phyloP scores from a whole-genome alignment of 2,797 vertebrate species.

The Prionace glauca region DNA sequence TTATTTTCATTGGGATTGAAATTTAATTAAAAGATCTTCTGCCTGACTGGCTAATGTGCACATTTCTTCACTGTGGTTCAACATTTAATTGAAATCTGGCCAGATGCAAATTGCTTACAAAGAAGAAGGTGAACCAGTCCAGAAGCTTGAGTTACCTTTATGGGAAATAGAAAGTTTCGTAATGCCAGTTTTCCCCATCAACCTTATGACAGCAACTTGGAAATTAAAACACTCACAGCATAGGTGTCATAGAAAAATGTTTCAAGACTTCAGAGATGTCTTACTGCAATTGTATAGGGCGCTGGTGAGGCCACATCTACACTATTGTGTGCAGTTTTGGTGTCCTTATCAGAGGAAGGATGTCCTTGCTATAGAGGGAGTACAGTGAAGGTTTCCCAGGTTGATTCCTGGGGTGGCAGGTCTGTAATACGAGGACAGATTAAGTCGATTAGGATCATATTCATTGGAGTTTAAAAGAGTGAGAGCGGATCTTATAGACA shows the following conservation, averaged over 20 bases:
- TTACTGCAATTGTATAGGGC: too few relatives aligned
- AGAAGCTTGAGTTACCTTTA: not conserved
- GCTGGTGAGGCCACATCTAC: too few relatives aligned
- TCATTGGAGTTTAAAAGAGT: too few relatives aligned
- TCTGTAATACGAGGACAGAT: too few relatives aligned
- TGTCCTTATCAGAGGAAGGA: too few relatives aligned
- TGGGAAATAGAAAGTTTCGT: not conserved
- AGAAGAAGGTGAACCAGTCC: not conserved
- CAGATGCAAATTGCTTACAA: not conserved
- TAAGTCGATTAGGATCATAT: too few relatives aligned
- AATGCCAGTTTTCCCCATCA: not conserved
- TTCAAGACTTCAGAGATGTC: too few relatives aligned
- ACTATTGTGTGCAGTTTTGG: too few relatives aligned
- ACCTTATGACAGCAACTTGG: not conserved
- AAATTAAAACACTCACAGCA: not conserved
- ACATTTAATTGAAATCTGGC: not conserved
- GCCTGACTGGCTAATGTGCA: constrained; percentile 1
- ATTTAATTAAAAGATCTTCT: constrained; percentile 9
- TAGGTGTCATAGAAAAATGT: not conserved
- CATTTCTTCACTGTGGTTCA: not conserved
- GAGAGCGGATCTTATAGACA: too few relatives aligned
- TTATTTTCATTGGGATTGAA: not conserved
- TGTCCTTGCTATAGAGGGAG: too few relatives aligned
- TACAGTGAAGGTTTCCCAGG: too few relatives aligned
- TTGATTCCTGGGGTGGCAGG: too few relatives aligned